These are phyloP conservation scores for Sus scrofa DNA, from an alignment of 2,113 vertebrate genomes.

Conservation along the genomic window DNA sequence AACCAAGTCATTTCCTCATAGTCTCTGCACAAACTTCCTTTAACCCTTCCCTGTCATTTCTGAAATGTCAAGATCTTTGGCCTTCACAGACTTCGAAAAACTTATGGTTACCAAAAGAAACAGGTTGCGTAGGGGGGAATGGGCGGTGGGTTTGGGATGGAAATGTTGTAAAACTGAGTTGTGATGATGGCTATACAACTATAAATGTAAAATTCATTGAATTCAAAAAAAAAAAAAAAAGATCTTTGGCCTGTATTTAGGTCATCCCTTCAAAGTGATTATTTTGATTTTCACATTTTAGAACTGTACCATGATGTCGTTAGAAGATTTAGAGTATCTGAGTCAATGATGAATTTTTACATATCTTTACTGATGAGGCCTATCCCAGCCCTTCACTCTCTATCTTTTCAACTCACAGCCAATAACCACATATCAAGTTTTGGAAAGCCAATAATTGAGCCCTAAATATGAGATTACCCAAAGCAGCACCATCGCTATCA, in stretches of 20 bases:
- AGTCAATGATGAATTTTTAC: slow-evolving; percentile 7
- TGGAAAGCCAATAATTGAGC: neutral
- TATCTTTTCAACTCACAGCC: neutral
- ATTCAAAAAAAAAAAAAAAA: neutral
- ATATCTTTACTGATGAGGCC: neutral
- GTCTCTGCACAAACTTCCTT: neutral
- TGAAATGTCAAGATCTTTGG: neutral
- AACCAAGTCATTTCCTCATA: neutral
- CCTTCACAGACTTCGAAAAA: neutral
- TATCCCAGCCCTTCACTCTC: neutral
- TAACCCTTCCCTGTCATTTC: neutral
- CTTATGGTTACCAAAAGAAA: no score
- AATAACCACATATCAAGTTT: neutral
- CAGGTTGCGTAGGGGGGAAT: no score
- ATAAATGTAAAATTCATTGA: no score
- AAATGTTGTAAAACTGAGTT: no score
- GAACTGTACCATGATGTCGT: neutral
- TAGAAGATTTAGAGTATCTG: neutral
- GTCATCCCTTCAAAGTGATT: neutral
- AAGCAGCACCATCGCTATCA: neutral
- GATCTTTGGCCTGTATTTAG: neutral
- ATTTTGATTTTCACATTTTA: slow-evolving; percentile 45
- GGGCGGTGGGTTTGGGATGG: no score
- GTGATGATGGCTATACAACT: no score
- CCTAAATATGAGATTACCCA: neutral